Evolutionary conservation across 2,113 vertebrate genomes (phyloP), one percentile per base, ranked within the genome.

Genomic region (Cyanocitta stelleri): DNA sequence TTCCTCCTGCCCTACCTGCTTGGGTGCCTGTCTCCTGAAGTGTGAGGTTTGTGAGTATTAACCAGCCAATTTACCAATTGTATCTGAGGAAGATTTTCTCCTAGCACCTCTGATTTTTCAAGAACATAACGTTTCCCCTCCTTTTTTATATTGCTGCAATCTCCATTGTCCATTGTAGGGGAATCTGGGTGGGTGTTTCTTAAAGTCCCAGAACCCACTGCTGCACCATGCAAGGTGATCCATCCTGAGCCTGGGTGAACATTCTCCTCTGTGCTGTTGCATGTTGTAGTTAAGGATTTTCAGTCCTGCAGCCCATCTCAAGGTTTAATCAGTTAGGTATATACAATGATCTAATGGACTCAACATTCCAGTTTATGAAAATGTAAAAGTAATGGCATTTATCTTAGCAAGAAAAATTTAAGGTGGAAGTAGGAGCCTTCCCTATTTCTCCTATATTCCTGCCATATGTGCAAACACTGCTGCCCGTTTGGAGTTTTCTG

Each of bases 281-380:
- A 0, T 0, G 0, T 9, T 61, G 6, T 22, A 61, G 24, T 54
- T 46, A 59, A 73, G 48, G 55, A 41, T 77, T 69, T 80, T 29
- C n/a, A 62, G 49, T 61, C 20, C 37, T 71, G 19, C 64, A 82
- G 58, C 41, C 24, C 41, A 21, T 68, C 48, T 75, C 49, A 88
- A 48, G 30, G 30, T 66, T 85, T 46, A 51, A 62, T 75, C 18
- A 27, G 16, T 51, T 64, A 58, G 33, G 5, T 37, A 26, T 8
- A 2, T 49, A 13, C 48, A 24, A 7, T 49, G 22, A 49, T 49
- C 10, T 51, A 32, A 33, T n/a, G n/a, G 26, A 66, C 30, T 79
- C 66, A 76, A 37, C 9, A 46, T 73, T 79, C 15, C 16, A 44
- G 21, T 82, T 82, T 56, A 37, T 46, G 17, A 64, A 43, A 85